Evolutionary conservation across 2,888 invertebrate species (phyloP).

Genomic region (Ophioninae sp.): DNA sequence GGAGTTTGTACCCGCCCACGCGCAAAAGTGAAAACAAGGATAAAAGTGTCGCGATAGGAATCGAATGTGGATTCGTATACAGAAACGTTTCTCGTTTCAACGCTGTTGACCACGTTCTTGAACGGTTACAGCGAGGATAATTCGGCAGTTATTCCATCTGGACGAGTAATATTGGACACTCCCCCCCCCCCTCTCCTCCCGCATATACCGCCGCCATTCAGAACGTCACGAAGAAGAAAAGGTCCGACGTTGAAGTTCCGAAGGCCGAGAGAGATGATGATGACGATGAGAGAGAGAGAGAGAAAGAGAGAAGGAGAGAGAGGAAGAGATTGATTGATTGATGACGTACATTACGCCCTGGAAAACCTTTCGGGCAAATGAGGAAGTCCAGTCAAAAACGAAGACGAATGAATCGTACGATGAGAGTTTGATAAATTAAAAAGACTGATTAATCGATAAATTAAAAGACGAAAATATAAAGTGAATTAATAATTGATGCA

Average conservation of each 20-base stretch:
- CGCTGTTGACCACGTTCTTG: not conserved
- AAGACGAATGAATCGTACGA: no score
- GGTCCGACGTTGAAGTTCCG: not conserved
- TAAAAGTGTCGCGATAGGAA: not conserved
- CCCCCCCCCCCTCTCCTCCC: no score
- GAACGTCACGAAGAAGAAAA: slow-evolving; percentile 8
- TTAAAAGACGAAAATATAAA: no score
- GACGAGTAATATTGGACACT: slow-evolving; percentile 1
- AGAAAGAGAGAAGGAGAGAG: not conserved
- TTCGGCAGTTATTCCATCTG: slow-evolving; percentile 6
- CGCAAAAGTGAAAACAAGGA: not conserved
- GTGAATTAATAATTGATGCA: no score
- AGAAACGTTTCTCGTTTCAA: not conserved
- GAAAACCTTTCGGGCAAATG: no score
- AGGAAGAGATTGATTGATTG: no score
- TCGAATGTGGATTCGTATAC: not conserved
- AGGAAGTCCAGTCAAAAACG: no score
- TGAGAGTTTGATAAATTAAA: no score
- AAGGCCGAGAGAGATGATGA: not conserved
- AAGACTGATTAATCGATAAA: no score
- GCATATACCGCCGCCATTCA: no score
- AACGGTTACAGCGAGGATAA: not conserved
- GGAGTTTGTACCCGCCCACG: not conserved
- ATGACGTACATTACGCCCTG: no score
- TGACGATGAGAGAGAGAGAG: not conserved